Evolutionary conservation across 2,113 vertebrate species (phyloP).

Genomic region (Actinemys pallida): DNA sequence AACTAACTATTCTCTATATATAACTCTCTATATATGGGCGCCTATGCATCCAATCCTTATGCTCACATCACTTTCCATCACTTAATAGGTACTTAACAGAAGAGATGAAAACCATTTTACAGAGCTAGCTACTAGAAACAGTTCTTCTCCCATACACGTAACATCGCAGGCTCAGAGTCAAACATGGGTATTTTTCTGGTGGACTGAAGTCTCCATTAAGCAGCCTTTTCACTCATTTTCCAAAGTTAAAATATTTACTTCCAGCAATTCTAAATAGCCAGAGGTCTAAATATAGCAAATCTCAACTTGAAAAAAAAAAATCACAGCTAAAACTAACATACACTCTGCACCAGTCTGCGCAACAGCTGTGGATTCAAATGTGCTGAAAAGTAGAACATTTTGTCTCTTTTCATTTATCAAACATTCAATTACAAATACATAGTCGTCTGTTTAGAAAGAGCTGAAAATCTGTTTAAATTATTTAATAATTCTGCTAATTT

Average conservation of each 20-base stretch:
- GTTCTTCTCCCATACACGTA: neutral
- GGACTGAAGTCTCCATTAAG: conserved; percentile 76
- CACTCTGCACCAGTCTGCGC: conserved; percentile 82
- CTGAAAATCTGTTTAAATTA: conserved; percentile 73
- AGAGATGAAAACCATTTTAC: neutral
- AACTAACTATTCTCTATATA: neutral
- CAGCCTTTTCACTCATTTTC: conserved; percentile 66
- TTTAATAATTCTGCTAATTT: conserved; percentile 65
- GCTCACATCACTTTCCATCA: neutral
- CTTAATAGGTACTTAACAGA: neutral
- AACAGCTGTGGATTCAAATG: conserved; percentile 87
- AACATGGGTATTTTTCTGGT: conserved; percentile 38
- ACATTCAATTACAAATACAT: conserved; percentile 79
- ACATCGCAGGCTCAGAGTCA: neutral
- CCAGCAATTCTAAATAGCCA: conserved; percentile 79
- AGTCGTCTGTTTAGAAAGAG: conserved; percentile 72
- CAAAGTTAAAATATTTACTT: conserved; percentile 77
- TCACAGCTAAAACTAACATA: conserved; percentile 84
- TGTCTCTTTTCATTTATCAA: conserved; percentile 84
- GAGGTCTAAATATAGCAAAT: conserved; percentile 83
- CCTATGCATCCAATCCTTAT: accelerated
- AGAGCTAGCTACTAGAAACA: neutral
- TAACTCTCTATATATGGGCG: neutral
- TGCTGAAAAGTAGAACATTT: conserved; percentile 88
- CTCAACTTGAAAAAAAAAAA: conserved; percentile 81